Conservation (phyloP, 2,888 invertebrate species). For the Lobophora halterata region DNA sequence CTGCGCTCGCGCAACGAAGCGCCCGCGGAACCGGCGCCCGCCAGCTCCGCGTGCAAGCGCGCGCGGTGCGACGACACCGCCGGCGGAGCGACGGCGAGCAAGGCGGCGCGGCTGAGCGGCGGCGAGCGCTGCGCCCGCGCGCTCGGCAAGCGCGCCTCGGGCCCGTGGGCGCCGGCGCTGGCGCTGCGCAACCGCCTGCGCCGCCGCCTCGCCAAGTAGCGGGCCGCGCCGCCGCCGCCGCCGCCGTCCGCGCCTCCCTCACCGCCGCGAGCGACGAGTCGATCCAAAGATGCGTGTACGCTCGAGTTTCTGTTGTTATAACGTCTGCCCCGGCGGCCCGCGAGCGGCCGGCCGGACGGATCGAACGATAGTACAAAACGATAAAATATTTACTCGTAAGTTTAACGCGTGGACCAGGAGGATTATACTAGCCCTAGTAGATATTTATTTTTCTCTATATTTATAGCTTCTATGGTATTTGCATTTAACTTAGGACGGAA, state of each 20-base stretch:
- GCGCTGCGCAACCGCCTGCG: conserved; percentile 70
- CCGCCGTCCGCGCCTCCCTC: conserved; percentile 5
- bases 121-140: conserved; percentile 45
- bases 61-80: conserved; percentile 31
- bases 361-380: conserved; percentile 73
- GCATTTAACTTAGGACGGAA: conserved; percentile 66
- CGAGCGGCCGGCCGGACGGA: conserved; percentile 21
- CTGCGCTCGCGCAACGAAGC: conserved; percentile 52
- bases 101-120: conserved; percentile 31
- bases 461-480: conserved; percentile 60
- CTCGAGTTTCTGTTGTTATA: conserved; percentile 57
- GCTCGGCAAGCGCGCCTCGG: conserved; percentile 53
- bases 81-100: conserved; percentile 30
- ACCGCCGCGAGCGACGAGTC: conserved; percentile 43
- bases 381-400: conserved; percentile 70
- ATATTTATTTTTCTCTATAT: conserved; percentile 72
- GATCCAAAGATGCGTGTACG: conserved; percentile 71
- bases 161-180: conserved; percentile 67
- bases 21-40: conserved; percentile 17
- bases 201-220: conserved; percentile 66
- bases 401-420: conserved; percentile 73
- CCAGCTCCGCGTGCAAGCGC: conserved; percentile 34
- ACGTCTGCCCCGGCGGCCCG: conserved; percentile 3
- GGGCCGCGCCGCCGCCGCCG: conserved; percentile 13
- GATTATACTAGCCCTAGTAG: conserved; percentile 64